Conservation (phyloP, 1,140 invertebrate species). For the Caenorhabditis remanei region DNA sequence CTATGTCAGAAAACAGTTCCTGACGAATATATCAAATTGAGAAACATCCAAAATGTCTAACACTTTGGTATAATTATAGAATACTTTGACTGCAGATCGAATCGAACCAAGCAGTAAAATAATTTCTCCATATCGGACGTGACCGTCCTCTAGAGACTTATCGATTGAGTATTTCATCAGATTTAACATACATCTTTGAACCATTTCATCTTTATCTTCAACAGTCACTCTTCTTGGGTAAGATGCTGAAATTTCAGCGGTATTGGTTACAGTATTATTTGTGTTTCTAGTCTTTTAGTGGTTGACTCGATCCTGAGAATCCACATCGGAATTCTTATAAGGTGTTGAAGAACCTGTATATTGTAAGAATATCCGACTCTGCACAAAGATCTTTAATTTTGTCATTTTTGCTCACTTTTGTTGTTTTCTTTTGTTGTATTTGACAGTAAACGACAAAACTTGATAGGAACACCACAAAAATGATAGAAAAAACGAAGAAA, state of each 20-base stretch:
- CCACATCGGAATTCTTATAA: too few relatives aligned
- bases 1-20: neutral
- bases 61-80: conserved; percentile 18
- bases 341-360: too few relatives aligned
- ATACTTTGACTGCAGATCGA: conserved; percentile 5
- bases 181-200: conserved; percentile 5
- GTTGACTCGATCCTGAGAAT: too few relatives aligned
- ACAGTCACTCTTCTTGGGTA: neutral
- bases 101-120: conserved; percentile 18
- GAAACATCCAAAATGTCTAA: conserved; percentile 25
- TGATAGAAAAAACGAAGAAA: too few relatives aligned
- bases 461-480: too few relatives aligned
- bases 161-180: neutral
- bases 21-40: conserved; percentile 7
- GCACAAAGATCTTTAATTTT: too few relatives aligned
- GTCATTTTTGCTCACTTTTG: too few relatives aligned
- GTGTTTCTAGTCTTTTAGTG: too few relatives aligned
- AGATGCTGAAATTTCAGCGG: neutral
- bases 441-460: too few relatives aligned
- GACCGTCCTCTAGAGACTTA: neutral
- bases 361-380: too few relatives aligned
- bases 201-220: neutral
- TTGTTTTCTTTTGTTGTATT: too few relatives aligned
- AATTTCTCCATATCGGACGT: conserved; percentile 32
- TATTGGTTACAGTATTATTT: too few relatives aligned